phyloP scores from a whole-genome alignment of 2,113 vertebrate genomes.

The Atlantisia rogersi region DNA sequence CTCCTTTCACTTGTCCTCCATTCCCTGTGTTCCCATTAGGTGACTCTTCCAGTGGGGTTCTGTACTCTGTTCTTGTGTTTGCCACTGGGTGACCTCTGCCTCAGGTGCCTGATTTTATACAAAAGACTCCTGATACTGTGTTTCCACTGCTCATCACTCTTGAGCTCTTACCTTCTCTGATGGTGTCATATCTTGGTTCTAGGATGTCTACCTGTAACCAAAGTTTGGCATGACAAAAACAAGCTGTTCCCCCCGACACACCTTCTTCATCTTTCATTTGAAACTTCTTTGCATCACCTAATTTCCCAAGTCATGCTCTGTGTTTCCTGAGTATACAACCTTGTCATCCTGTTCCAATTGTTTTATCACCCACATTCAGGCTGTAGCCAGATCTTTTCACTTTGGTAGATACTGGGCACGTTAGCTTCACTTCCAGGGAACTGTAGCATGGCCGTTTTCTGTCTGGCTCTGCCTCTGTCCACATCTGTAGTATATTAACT shows the following conservation, averaged over 20 bases:
- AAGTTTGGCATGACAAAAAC: not conserved
- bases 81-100: not conserved
- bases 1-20: not conserved
- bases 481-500: not conserved
- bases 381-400: not conserved
- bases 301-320: not conserved
- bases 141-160: not conserved
- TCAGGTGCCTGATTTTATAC: accelerated
- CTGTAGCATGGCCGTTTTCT: not conserved
- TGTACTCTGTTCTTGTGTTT: not conserved
- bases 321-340: not conserved
- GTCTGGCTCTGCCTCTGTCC: not conserved
- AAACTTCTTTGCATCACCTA: not conserved
- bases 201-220: not conserved
- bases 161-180: not conserved
- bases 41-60: not conserved
- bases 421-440: not conserved
- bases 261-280: not conserved
- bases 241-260: not conserved
- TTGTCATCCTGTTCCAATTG: not conserved
- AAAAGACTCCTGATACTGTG: not conserved
- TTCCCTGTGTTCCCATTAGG: not conserved
- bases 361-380: not conserved
- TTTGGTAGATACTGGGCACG: not conserved
- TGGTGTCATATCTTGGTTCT: not conserved